A percentile compares a stretch with the other conserved stretches of the same genome.
These are phyloP conservation scores for Spilosoma lubricipeda DNA, from an alignment of 2,888 invertebrate genomes.

Conservation along the genomic window DNA sequence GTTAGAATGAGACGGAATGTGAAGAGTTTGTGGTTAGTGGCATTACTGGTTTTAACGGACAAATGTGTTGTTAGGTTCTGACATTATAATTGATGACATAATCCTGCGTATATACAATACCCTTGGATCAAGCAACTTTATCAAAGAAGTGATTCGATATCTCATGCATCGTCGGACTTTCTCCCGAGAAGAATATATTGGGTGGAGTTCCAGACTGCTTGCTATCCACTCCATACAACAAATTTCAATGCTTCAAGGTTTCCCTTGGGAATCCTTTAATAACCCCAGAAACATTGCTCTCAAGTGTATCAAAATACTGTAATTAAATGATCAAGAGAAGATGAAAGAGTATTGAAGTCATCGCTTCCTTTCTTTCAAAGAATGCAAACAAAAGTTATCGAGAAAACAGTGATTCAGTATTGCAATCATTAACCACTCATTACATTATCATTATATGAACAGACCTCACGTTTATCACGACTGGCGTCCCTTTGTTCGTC, in stretches of 20 bases:
- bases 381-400: background rate
- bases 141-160: background rate
- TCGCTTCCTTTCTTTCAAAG: background rate
- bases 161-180: background rate
- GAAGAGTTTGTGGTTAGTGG: slow-evolving; percentile 9
- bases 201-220: too few species aligned
- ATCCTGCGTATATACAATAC: background rate
- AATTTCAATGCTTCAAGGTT: background rate
- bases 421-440: background rate
- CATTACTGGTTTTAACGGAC: slow-evolving; percentile 9
- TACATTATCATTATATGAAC: background rate
- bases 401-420: background rate
- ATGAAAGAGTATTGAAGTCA: background rate
- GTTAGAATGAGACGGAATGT: background rate
- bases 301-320: background rate
- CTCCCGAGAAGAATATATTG: background rate
- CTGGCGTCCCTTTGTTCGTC: background rate
- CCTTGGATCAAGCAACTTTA: background rate
- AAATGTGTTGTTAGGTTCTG: background rate
- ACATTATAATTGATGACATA: background rate
- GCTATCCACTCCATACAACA: too few species aligned
- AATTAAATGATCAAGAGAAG: background rate
- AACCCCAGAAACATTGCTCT: background rate
- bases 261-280: background rate
- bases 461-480: background rate